phyloP scores from a whole-genome alignment of 2,797 vertebrate species.

The Chelidonichthys spinosus region DNA sequence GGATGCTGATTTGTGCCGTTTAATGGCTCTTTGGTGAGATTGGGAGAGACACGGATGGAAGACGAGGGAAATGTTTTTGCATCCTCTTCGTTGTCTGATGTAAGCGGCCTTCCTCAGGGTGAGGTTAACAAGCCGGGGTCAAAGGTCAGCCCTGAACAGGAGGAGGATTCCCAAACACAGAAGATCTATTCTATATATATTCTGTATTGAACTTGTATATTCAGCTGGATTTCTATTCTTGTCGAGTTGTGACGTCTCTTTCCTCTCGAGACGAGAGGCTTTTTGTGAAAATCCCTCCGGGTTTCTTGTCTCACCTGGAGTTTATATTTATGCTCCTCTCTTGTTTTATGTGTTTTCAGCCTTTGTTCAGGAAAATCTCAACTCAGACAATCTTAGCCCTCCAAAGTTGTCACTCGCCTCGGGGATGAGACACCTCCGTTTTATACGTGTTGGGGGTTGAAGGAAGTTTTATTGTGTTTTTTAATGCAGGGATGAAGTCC shows the following conservation, averaged over 20 bases:
- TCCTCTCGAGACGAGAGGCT: slow-evolving; percentile 12
- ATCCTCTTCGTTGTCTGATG: slow-evolving; percentile 11
- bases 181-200: too few relatives aligned
- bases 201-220: background rate
- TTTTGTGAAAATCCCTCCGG: slow-evolving; percentile 32
- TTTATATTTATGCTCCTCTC: slow-evolving; percentile 41
- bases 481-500: slow-evolving; percentile 14
- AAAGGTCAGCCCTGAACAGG: slow-evolving; percentile 16
- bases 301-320: slow-evolving; percentile 41
- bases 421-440: background rate
- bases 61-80: slow-evolving; percentile 36
- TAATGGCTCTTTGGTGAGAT: slow-evolving; percentile 39
- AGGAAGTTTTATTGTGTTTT: background rate
- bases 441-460: slow-evolving; percentile 12
- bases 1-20: slow-evolving; percentile 37
- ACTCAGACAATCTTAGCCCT: slow-evolving; percentile 1
- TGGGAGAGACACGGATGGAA: slow-evolving; percentile 32
- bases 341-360: slow-evolving; percentile 33
- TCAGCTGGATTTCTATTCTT: slow-evolving; percentile 11
- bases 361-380: slow-evolving; percentile 25
- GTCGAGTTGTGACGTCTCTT: slow-evolving; percentile 5
- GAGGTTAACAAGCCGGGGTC: slow-evolving; percentile 22
- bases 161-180: background rate
- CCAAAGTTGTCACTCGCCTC: slow-evolving; percentile 18
- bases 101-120: background rate